Conservation (phyloP, 1,140 invertebrate genomes). For the Pogonus chalceus region DNA sequence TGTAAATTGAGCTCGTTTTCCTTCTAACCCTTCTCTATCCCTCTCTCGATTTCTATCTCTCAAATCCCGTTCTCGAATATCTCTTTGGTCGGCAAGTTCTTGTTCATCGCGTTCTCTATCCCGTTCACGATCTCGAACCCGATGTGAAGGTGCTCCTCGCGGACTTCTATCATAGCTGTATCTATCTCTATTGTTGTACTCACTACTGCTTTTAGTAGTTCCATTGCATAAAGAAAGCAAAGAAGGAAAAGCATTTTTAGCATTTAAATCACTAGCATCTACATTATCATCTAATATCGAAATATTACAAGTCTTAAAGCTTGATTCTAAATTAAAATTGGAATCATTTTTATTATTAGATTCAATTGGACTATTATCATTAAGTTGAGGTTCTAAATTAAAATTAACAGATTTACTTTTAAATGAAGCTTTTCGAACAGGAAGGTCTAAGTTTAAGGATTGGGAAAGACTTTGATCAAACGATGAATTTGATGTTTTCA, state of each 20-base stretch:
- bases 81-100: conserved; percentile 25
- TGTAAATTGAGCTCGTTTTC: conserved; percentile 61
- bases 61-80: conserved; percentile 28
- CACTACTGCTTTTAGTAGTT: not conserved
- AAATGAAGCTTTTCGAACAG: not conserved
- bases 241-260: not conserved
- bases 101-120: too few relatives aligned
- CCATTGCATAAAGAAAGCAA: not conserved
- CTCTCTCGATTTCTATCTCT: conserved; percentile 37
- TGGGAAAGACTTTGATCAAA: not conserved
- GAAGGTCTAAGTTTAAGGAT: not conserved
- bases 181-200: conserved; percentile 3
- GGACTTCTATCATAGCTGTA: not conserved
- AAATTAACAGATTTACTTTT: not conserved
- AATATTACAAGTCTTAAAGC: too few relatives aligned
- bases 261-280: conserved; percentile 1
- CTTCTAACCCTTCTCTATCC: conserved; percentile 28
- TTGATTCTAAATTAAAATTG: too few relatives aligned
- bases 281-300: too few relatives aligned
- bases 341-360: too few relatives aligned
- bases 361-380: too few relatives aligned
- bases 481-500: too few relatives aligned
- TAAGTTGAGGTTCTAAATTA: not conserved
- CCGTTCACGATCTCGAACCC: not conserved
- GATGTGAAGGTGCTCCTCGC: not conserved